Evolutionary conservation across 2,888 invertebrate genomes (phyloP), one percentile per base, ranked within the genome.

Genomic region (Cremastinae sp.): DNA sequence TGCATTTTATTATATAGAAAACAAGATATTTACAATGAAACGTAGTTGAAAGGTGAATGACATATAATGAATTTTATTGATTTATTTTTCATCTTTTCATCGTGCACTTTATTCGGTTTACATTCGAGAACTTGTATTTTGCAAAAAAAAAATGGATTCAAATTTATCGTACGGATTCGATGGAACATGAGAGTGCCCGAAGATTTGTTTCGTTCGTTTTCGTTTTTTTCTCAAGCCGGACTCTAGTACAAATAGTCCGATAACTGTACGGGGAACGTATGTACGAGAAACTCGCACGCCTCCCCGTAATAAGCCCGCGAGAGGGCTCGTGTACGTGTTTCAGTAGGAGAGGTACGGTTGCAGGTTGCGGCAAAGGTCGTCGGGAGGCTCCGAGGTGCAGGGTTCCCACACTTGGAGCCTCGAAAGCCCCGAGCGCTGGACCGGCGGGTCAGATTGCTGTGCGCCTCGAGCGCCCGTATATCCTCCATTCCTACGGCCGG

Each of bases 361-460:
- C 87, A 86, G 87, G 86, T 86, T 86, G 85, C 81, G 79, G 80
- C 85, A 86, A 80, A 85, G 86, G 85, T 87, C 87, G 87, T 84
- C 86, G 84, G 84, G 85, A 85, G 84, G 84, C 85, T 85, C 75
- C 81, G 82, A 84, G 84, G 85, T 85, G 86, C 84, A 84, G 86
- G 84, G 87, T 88, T 88, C 88, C 88, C 88, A 88, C 87, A 88
- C 87, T 87, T 84, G 82, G 83, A 84, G 83, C 83, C 54, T 43
- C 56, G 77, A 83, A 81, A 82, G 85, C 86, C 85, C 80, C 73
- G 80, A 84, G 86, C 86, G 84, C 84, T 86, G 85, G 87, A 84
- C 84, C 85, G 81, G 81, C 80, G 84, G 88, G 88, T 87, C 87
- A 88, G 86, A 87, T 86, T 85, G 85, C 84, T 85, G 82, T 82